A percentile compares a stretch with the other conserved stretches of the same genome.
Conservation (phyloP, 1,140 invertebrate species). For the Aphelenchoides besseyi region DNA sequence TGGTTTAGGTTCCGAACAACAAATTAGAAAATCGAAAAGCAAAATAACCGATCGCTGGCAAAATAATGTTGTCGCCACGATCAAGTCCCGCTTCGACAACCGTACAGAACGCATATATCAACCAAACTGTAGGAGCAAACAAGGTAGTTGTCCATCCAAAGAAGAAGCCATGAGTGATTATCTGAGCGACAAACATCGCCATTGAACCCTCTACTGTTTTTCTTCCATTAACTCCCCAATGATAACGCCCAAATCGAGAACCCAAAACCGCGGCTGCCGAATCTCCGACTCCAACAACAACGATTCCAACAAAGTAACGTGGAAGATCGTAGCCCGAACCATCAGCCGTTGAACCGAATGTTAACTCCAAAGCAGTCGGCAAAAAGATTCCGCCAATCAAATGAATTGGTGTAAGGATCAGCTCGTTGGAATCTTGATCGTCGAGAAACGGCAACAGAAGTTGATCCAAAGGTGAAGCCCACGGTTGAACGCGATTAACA, state of each 20-base stretch:
- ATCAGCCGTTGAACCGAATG: slow-evolving; percentile 20
- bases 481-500: slow-evolving; percentile 36
- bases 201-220: slow-evolving; percentile 49
- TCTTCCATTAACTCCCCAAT: slow-evolving; percentile 7
- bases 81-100: slow-evolving; percentile 42
- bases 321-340: slow-evolving; percentile 7
- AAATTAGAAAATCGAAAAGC: not conserved
- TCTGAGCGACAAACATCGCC: slow-evolving; percentile 48
- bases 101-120: slow-evolving; percentile 32
- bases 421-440: slow-evolving; percentile 43
- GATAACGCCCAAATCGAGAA: slow-evolving; percentile 23
- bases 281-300: slow-evolving; percentile 53
- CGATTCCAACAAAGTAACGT: slow-evolving; percentile 44
- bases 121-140: slow-evolving; percentile 12
- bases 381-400: slow-evolving; percentile 49
- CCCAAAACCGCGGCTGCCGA: slow-evolving; percentile 49
- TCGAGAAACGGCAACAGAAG: slow-evolving; percentile 47
- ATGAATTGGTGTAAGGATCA: slow-evolving; percentile 52
- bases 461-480: slow-evolving; percentile 29
- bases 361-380: slow-evolving; percentile 39
- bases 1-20: not conserved
- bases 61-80: slow-evolving; percentile 42
- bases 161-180: slow-evolving; percentile 25
- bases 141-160: slow-evolving; percentile 26
- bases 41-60: slow-evolving; percentile 39